These are phyloP conservation scores for Masticophis lateralis DNA, from an alignment of 2,797 vertebrate species.

Conservation along the genomic window DNA sequence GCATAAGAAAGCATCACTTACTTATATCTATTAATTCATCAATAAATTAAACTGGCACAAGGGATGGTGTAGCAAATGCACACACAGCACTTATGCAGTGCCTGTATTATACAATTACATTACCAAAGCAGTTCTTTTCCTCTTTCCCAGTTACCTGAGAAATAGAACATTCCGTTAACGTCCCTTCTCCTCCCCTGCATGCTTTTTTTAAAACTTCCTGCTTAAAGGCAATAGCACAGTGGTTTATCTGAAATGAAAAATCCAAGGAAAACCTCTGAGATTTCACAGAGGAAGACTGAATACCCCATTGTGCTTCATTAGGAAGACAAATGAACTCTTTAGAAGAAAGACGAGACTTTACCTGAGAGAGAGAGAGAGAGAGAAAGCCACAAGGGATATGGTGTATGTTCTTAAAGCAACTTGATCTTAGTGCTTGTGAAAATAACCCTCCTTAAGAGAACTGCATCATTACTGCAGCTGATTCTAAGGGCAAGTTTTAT, in stretches of 20 bases:
- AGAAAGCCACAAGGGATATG: constrained; percentile 43
- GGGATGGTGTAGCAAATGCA: background rate
- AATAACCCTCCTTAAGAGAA: constrained; percentile 13
- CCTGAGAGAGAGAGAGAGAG: background rate
- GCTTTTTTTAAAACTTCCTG: background rate
- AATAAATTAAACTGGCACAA: constrained; percentile 22
- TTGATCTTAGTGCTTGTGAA: constrained; percentile 41
- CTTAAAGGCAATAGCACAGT: background rate
- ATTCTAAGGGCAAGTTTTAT: constrained; percentile 39
- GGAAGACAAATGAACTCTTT: constrained; percentile 31
- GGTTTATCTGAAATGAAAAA: background rate
- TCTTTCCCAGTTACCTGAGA: background rate
- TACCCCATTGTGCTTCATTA: constrained; percentile 54
- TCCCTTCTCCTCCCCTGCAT: background rate
- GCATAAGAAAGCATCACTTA: background rate
- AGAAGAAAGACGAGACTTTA: constrained; percentile 61
- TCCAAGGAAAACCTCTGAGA: background rate
- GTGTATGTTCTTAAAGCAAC: constrained; percentile 52
- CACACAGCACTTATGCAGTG: background rate
- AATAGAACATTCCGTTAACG: background rate
- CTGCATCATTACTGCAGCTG: constrained; percentile 46
- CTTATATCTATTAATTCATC: constrained; percentile 8
- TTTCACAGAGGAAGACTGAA: background rate
- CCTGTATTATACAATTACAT: background rate
- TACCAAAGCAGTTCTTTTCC: background rate